Percentiles rank a stretch among this genome's conserved stretches.
Evolutionary conservation across 2,797 vertebrate genomes (phyloP).

Genomic region (Ispidina picta): DNA sequence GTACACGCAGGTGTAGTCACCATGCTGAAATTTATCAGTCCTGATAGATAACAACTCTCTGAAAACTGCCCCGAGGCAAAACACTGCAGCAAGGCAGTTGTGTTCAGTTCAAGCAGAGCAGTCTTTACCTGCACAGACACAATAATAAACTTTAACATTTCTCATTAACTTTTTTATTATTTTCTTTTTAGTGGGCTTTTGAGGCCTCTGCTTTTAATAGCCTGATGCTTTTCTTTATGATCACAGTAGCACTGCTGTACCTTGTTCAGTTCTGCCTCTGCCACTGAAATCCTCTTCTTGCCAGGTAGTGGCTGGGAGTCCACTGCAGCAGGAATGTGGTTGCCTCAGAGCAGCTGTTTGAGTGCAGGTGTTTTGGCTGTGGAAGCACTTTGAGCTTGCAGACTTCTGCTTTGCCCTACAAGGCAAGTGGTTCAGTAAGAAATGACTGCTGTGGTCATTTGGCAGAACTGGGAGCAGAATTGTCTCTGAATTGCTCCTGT

Average conservation of each 20-base stretch:
- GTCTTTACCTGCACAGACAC: not conserved
- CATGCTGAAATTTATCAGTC: conserved; percentile 7
- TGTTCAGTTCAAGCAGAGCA: not conserved
- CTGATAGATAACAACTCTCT: not conserved
- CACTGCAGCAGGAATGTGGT: not conserved
- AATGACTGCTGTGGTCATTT: not conserved
- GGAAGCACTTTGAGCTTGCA: not conserved
- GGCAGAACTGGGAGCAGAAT: not conserved
- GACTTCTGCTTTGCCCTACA: not conserved
- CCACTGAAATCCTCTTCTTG: not conserved
- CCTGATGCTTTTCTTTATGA: not conserved
- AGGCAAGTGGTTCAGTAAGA: not conserved
- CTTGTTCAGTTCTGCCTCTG: not conserved
- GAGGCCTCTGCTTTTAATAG: not conserved
- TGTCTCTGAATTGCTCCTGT: not conserved
- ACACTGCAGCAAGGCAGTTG: not conserved
- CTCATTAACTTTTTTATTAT: not conserved
- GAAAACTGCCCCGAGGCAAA: conserved; percentile 28
- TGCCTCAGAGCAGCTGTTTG: not conserved
- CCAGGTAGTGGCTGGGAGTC: not conserved
- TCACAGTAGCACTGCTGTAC: not conserved
- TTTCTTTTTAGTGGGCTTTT: not conserved
- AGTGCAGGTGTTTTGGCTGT: not conserved
- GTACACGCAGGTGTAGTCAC: not conserved
- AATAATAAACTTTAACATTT: not conserved